Percentiles rank a stretch among this genome's conserved stretches.
Conservation (phyloP, 1,140 invertebrate species). For the Monomorium pharaonis region DNA sequence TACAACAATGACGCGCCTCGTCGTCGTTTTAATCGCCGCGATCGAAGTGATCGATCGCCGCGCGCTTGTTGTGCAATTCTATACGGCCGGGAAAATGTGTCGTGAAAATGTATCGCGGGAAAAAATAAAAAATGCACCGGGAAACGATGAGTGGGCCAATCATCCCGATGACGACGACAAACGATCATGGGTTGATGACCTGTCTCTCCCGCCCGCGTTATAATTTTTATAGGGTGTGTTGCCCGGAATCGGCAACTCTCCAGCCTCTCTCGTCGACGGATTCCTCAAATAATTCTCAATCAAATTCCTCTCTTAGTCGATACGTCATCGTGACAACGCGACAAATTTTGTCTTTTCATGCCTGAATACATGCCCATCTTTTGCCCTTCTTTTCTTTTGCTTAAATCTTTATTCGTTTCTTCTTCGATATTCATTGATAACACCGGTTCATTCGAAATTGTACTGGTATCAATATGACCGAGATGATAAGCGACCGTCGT, state of each 20-base stretch:
- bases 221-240: slow-evolving; percentile 4
- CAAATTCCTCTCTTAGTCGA: not conserved
- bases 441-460: slow-evolving; percentile 9
- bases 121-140: slow-evolving; percentile 44
- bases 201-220: not conserved
- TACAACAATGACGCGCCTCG: not conserved
- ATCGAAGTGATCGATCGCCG: slow-evolving; percentile 23
- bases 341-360: not conserved
- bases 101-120: slow-evolving; percentile 3
- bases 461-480: slow-evolving; percentile 10
- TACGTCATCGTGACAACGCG: not conserved
- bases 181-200: not conserved
- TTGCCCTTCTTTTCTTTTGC: not conserved
- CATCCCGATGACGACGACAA: slow-evolving; percentile 2
- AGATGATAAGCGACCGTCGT: slow-evolving; percentile 18
- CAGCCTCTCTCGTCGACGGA: not conserved
- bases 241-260: not conserved
- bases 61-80: not conserved
- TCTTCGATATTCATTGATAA: not conserved
- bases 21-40: slow-evolving; percentile 41
- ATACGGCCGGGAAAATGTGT: not conserved
- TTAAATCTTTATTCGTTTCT: not conserved
- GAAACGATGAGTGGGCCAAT: slow-evolving; percentile 6
- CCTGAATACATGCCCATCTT: not conserved
- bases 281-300: not conserved